These are phyloP conservation scores for Atethmia centrago DNA, from an alignment of 2,888 invertebrate genomes.

Conservation along the genomic window DNA sequence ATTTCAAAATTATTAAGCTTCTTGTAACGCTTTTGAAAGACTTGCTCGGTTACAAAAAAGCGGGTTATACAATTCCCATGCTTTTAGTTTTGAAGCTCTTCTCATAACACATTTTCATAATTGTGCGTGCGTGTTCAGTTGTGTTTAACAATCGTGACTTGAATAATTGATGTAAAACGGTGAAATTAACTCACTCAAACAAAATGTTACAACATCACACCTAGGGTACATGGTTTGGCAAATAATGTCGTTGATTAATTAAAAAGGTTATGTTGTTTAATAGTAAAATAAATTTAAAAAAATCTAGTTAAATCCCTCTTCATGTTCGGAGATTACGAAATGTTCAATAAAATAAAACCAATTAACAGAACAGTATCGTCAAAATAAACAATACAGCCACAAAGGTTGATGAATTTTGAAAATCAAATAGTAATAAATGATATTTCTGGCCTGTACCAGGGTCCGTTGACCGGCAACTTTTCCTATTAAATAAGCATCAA, in stretches of 20 bases:
- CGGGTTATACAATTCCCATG: neutral
- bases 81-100: neutral
- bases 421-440: constrained; percentile 62
- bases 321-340: neutral
- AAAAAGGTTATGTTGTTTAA: neutral
- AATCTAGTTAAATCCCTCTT: neutral
- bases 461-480: constrained; percentile 64
- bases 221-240: neutral
- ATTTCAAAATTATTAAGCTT: neutral
- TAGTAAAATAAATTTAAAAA: neutral
- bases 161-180: constrained; percentile 36
- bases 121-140: constrained; percentile 39
- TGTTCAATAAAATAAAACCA: constrained; percentile 25
- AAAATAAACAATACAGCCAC: constrained; percentile 36
- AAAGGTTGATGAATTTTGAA: constrained; percentile 48
- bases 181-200: constrained; percentile 34
- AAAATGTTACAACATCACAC: constrained; percentile 6
- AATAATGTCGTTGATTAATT: neutral
- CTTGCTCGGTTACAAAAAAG: neutral
- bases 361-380: constrained; percentile 7
- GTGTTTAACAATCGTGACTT: constrained; percentile 40
- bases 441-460: constrained; percentile 41
- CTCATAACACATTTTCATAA: neutral
- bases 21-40: neutral
- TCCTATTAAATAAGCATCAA: constrained; percentile 69